These are phyloP conservation scores for Pristionchus mayeri DNA, from an alignment of 2,888 invertebrate species.

Conservation along the genomic window DNA sequence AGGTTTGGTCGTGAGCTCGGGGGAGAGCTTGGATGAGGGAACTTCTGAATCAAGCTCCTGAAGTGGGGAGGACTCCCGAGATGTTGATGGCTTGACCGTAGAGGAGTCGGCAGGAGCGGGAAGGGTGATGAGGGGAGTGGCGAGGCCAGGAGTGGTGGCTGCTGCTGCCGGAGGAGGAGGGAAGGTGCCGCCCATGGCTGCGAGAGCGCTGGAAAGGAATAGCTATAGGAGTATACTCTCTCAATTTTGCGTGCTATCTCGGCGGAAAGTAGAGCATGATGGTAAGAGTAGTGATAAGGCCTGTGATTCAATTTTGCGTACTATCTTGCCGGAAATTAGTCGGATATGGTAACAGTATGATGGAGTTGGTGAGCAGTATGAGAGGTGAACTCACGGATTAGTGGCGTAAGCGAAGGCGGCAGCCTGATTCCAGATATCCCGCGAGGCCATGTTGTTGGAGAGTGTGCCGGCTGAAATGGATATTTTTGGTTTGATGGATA, in stretches of 20 bases:
- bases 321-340: too few relatives aligned
- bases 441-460: neutral
- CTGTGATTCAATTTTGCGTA: too few relatives aligned
- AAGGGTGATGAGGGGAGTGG: neutral
- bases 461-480: neutral
- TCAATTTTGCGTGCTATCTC: neutral
- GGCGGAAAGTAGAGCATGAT: neutral
- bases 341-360: too few relatives aligned
- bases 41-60: neutral
- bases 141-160: neutral
- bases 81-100: neutral
- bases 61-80: neutral
- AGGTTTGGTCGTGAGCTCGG: neutral
- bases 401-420: constrained; percentile 34
- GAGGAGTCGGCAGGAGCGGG: neutral
- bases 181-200: neutral
- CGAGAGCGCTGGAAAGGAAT: neutral
- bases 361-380: too few relatives aligned
- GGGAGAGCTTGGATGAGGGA: neutral
- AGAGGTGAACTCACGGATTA: constrained; percentile 47
- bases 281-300: neutral
- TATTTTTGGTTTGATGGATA: neutral
- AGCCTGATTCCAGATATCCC: constrained; percentile 44
- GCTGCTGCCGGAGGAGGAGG: neutral
- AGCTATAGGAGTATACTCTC: too few relatives aligned